Percentiles rank a stretch among this genome's conserved stretches.
phyloP scores from a whole-genome alignment of 2,888 invertebrate species.

The Diloba caeruleocephala region DNA sequence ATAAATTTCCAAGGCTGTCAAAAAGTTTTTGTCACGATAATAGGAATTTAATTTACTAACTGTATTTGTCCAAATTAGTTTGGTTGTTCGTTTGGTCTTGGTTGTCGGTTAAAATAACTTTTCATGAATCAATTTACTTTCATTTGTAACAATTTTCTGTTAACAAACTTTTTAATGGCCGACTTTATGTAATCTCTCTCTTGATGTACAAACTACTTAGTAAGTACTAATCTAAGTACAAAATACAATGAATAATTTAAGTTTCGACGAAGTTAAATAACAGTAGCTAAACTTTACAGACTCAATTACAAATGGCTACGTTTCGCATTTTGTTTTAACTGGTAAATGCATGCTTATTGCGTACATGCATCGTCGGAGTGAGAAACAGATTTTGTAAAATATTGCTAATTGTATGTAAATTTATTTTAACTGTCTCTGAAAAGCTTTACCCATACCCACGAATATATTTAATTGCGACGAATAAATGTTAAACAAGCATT shows the following conservation, averaged over 20 bases:
- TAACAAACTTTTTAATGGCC: constrained; percentile 41
- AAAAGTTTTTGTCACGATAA: constrained; percentile 9
- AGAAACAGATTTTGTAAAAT: constrained; percentile 2
- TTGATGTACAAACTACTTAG: constrained; percentile 45
- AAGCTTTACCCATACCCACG: constrained; percentile 14
- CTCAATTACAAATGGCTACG: constrained; percentile 20
- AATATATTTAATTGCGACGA: too few relatives aligned
- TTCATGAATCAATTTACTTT: constrained; percentile 33
- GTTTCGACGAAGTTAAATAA: constrained; percentile 30
- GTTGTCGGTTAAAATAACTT: constrained; percentile 33
- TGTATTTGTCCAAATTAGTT: constrained; percentile 9
- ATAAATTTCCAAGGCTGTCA: constrained; percentile 2
- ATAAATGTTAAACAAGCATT: too few relatives aligned
- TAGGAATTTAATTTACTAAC: too few relatives aligned
- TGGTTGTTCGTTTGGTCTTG: constrained; percentile 23
- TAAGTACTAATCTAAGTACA: constrained; percentile 33
- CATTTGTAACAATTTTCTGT: constrained; percentile 26
- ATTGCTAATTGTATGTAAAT: constrained; percentile 25
- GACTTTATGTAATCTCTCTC: constrained; percentile 36
- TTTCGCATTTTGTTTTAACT: constrained; percentile 25
- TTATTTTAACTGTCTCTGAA: constrained; percentile 22
- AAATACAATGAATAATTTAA: constrained; percentile 50
- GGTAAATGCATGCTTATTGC: constrained; percentile 34
- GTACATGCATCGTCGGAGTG: constrained; percentile 18
- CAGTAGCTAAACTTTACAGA: constrained; percentile 18